These are phyloP conservation scores for Graphium colonna DNA, from an alignment of 2,888 invertebrate species.

Conservation along the genomic window DNA sequence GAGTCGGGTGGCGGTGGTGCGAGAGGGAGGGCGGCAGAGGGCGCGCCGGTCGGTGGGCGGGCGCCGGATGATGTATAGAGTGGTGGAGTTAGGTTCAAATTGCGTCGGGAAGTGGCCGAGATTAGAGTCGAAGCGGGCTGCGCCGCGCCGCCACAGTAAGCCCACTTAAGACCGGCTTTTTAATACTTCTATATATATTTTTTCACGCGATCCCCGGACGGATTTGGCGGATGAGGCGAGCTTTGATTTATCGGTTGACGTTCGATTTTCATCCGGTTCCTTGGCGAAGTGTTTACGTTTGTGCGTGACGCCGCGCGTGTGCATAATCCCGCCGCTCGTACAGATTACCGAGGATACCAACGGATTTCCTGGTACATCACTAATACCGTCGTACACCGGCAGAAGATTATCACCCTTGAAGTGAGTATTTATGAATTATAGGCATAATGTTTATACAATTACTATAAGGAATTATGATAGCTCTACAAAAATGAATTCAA, in stretches of 20 bases:
- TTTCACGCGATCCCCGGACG: slow-evolving; percentile 80
- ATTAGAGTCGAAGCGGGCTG: slow-evolving; percentile 84
- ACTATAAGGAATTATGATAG: not conserved
- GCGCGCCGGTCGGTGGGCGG: slow-evolving; percentile 73
- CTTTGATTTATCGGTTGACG: slow-evolving; percentile 80
- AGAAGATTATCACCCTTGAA: slow-evolving; percentile 39
- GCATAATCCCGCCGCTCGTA: slow-evolving; percentile 73
- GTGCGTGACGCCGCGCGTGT: slow-evolving; percentile 66
- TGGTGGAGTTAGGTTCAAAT: slow-evolving; percentile 87
- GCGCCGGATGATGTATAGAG: slow-evolving; percentile 85
- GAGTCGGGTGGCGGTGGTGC: slow-evolving; percentile 28
- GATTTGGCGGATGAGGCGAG: slow-evolving; percentile 78
- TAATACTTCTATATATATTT: slow-evolving; percentile 84
- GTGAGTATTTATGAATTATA: slow-evolving; percentile 3
- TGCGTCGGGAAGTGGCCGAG: slow-evolving; percentile 88
- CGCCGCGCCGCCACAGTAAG: slow-evolving; percentile 83
- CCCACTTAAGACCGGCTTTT: slow-evolving; percentile 86
- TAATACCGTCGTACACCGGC: slow-evolving; percentile 43
- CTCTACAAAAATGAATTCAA: not conserved
- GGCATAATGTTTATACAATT: not conserved
- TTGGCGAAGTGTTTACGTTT: slow-evolving; percentile 76
- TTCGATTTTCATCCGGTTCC: slow-evolving; percentile 63
- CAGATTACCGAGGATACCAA: slow-evolving; percentile 75
- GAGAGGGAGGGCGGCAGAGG: slow-evolving; percentile 52
- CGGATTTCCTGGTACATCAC: slow-evolving; percentile 66